phyloP scores from a whole-genome alignment of 2,888 invertebrate genomes.

The Archips xylosteana region DNA sequence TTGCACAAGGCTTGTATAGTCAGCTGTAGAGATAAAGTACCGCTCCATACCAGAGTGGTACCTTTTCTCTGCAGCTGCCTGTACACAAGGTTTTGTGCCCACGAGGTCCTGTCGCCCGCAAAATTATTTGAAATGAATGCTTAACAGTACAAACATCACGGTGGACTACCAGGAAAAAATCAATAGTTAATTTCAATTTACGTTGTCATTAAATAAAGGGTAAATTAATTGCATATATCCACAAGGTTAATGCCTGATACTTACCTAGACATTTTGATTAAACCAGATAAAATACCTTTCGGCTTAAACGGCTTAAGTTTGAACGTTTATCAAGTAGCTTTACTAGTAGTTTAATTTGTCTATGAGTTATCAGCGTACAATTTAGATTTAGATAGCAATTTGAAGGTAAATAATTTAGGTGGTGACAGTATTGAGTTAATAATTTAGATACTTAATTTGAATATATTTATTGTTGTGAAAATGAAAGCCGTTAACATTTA shows the following conservation, averaged over 20 bases:
- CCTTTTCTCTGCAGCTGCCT: too few species aligned
- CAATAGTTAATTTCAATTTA: neutral
- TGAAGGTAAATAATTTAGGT: constrained; percentile 5
- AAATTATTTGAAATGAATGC: too few species aligned
- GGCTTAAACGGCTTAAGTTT: constrained; percentile 33
- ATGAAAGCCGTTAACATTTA: neutral
- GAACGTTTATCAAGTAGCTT: constrained; percentile 28
- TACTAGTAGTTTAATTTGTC: constrained; percentile 38
- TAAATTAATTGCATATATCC: neutral
- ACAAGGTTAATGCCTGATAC: neutral
- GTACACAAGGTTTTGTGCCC: too few species aligned
- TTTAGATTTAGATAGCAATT: constrained; percentile 33
- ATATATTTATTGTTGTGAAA: neutral
- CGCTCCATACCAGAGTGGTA: too few species aligned
- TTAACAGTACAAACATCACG: too few species aligned
- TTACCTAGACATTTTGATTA: constrained; percentile 22
- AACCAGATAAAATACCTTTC: constrained; percentile 36
- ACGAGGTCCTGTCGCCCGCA: too few species aligned
- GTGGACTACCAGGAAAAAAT: neutral
- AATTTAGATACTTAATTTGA: too few species aligned
- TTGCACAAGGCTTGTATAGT: too few species aligned
- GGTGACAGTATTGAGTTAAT: neutral
- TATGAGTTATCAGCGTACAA: constrained; percentile 35
- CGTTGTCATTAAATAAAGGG: neutral
- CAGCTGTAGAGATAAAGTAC: too few species aligned